These are phyloP conservation scores for Hydrotaea cyrtoneurina DNA, from an alignment of 2,888 invertebrate genomes.

Conservation along the genomic window DNA sequence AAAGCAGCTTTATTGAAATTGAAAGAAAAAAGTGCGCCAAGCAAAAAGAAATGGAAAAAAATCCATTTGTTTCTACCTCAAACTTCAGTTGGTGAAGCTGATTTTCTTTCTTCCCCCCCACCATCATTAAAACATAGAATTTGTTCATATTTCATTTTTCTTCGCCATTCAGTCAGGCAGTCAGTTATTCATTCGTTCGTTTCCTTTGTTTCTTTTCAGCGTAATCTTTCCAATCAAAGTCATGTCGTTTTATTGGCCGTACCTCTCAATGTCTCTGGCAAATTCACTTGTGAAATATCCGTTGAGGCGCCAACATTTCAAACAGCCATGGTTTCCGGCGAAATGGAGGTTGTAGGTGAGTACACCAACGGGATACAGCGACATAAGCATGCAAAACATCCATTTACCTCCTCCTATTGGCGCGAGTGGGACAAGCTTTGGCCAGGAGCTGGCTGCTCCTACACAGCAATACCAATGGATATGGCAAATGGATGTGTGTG, in stretches of 20 bases:
- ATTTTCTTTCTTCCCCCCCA: neutral
- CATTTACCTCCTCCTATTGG: neutral
- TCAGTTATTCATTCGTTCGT: conserved; percentile 54
- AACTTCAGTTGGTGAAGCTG: neutral
- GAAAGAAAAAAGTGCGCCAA: neutral
- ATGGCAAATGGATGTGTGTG: neutral
- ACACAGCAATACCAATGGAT: neutral
- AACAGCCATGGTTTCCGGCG: conserved; percentile 80
- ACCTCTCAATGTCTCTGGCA: conserved; percentile 80
- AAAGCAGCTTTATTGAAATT: conserved; percentile 48
- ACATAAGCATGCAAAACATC: conserved; percentile 20
- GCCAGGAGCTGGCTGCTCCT: conserved; percentile 31
- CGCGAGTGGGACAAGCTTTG: no score
- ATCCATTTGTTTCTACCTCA: conserved; percentile 25
- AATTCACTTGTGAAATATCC: conserved; percentile 81
- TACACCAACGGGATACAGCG: conserved; percentile 62
- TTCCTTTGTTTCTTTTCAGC: conserved; percentile 70
- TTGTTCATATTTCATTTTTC: conserved; percentile 44
- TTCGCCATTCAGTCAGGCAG: conserved; percentile 51
- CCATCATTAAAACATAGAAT: conserved; percentile 26
- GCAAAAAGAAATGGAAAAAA: neutral
- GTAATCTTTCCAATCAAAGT: conserved; percentile 80
- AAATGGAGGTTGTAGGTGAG: conserved; percentile 81
- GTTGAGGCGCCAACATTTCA: conserved; percentile 81
- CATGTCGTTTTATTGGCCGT: conserved; percentile 80